These are phyloP conservation scores for Eleutherodactylus coqui DNA, from an alignment of 2,797 vertebrate genomes.

Conservation along the genomic window DNA sequence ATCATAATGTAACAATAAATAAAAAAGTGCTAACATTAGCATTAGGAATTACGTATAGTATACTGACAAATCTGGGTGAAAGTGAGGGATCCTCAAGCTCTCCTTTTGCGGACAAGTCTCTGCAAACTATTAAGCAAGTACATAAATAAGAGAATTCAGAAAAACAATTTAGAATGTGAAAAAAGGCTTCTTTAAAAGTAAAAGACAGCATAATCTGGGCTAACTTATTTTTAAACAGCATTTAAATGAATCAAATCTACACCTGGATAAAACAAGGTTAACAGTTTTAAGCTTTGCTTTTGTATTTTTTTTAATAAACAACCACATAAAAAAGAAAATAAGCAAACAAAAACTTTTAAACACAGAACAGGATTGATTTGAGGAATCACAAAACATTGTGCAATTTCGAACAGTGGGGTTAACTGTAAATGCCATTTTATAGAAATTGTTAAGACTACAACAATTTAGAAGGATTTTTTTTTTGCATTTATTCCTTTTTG, in stretches of 20 bases:
- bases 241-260: conserved; percentile 84
- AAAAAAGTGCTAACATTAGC: conserved; percentile 89
- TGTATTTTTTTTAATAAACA: conserved; percentile 69
- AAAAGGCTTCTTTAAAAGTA: conserved; percentile 73
- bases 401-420: conserved; percentile 71
- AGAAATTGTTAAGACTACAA: neutral
- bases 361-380: conserved; percentile 72
- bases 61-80: conserved; percentile 73
- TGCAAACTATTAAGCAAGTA: conserved; percentile 78
- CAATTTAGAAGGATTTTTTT: neutral
- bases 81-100: conserved; percentile 76
- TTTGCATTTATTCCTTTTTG: neutral
- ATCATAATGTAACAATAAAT: conserved; percentile 86
- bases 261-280: conserved; percentile 78
- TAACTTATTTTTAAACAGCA: conserved; percentile 75
- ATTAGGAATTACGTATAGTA: conserved; percentile 77
- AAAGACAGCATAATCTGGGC: conserved; percentile 75
- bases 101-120: conserved; percentile 75
- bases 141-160: conserved; percentile 76
- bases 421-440: conserved; percentile 66
- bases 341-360: conserved; percentile 64
- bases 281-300: conserved; percentile 70
- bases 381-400: conserved; percentile 72
- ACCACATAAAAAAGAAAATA: conserved; percentile 68
- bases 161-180: conserved; percentile 72